Conservation (phyloP, 2,113 vertebrate species). For the Scytalopus superciliaris region DNA sequence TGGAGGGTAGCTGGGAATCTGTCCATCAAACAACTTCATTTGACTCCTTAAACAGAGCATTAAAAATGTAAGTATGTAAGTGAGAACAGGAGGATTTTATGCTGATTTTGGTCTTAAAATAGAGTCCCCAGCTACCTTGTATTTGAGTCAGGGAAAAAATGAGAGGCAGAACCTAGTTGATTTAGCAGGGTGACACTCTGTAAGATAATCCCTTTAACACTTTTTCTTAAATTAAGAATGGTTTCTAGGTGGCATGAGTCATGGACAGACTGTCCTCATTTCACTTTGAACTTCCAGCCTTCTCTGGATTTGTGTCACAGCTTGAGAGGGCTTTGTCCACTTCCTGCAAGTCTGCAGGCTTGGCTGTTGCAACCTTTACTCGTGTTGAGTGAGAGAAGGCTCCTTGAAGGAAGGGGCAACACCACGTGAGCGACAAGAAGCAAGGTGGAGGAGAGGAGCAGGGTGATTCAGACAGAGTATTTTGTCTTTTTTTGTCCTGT, state of each 20-base stretch:
- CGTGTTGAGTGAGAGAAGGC: background rate
- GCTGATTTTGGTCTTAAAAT: background rate
- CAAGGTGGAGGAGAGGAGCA: background rate
- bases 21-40: background rate
- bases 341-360: background rate
- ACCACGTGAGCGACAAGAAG: rapidly evolving
- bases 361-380: background rate
- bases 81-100: background rate
- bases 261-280: conserved; percentile 50
- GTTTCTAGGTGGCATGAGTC: conserved; percentile 53
- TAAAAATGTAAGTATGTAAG: background rate
- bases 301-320: conserved; percentile 50
- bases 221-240: conserved; percentile 42
- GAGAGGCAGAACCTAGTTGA: background rate
- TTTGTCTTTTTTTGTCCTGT: background rate
- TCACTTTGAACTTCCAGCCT: conserved; percentile 65
- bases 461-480: background rate
- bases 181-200: background rate
- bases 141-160: background rate
- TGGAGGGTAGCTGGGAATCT: background rate
- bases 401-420: background rate
- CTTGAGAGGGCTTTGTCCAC: conserved; percentile 9
- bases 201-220: conserved; percentile 8
- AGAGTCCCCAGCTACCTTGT: background rate
- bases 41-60: background rate